Evolutionary conservation across 2,888 invertebrate species (phyloP).

Genomic region (Magallana nippona): DNA sequence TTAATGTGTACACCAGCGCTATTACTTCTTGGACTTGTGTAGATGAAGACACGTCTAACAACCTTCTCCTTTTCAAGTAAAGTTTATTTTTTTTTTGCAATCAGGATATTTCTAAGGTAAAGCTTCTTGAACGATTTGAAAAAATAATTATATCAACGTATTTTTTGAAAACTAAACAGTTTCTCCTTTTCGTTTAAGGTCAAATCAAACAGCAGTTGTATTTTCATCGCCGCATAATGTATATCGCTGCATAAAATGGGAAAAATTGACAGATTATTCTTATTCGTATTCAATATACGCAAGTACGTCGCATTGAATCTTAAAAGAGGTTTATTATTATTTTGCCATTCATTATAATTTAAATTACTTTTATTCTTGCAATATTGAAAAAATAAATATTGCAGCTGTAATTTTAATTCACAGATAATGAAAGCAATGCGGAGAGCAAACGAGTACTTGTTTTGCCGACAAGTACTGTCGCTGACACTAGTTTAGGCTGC

Average conservation of each 20-base stretch:
- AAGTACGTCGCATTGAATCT: constrained; percentile 39
- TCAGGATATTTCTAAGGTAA: too few species aligned
- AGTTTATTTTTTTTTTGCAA: too few species aligned
- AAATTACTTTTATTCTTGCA: too few species aligned
- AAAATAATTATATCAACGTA: too few species aligned
- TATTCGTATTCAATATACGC: constrained; percentile 42
- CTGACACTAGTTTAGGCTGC: constrained; percentile 17
- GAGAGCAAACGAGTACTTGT: constrained; percentile 34
- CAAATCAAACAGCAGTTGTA: constrained; percentile 36
- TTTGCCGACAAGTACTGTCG: constrained; percentile 31
- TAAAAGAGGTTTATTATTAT: background rate
- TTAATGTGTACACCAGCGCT: constrained; percentile 17
- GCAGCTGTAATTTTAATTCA: background rate
- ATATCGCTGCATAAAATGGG: constrained; percentile 45
- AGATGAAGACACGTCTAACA: constrained; percentile 29
- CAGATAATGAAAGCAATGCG: constrained; percentile 44
- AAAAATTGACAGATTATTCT: constrained; percentile 43
- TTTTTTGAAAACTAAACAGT: background rate
- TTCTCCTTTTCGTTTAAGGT: constrained; percentile 24
- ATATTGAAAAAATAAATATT: background rate
- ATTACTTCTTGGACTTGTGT: constrained; percentile 47
- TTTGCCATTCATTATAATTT: background rate
- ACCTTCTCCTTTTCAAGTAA: constrained; percentile 43
- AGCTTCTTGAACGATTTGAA: too few species aligned
- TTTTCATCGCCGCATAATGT: constrained; percentile 40